Evolutionary conservation across 2,888 invertebrate genomes (phyloP).

Genomic region (Sacculina carcini): DNA sequence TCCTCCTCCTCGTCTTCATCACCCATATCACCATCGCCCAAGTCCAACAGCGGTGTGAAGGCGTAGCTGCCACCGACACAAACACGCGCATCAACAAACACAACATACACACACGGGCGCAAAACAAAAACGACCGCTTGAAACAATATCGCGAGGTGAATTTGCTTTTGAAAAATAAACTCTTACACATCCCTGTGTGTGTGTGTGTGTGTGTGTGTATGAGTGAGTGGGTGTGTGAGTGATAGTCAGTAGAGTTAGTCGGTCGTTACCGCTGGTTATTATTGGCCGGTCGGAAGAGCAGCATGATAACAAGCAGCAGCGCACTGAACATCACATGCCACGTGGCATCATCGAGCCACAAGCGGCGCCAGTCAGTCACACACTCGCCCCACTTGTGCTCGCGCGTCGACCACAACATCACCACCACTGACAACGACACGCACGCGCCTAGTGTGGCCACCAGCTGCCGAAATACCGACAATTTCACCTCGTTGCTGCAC

Average conservation of each 20-base stretch:
- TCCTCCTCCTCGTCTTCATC: slow-evolving; percentile 17
- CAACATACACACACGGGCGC: background rate
- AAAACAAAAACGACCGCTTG: background rate
- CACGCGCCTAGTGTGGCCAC: slow-evolving; percentile 79
- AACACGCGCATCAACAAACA: background rate
- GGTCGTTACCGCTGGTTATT: slow-evolving; percentile 61
- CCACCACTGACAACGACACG: slow-evolving; percentile 63
- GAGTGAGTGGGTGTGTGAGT: background rate
- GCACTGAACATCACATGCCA: slow-evolving; percentile 82
- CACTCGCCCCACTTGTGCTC: slow-evolving; percentile 11
- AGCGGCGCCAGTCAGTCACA: slow-evolving; percentile 48
- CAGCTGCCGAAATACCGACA: slow-evolving; percentile 70
- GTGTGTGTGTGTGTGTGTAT: background rate
- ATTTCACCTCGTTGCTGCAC: slow-evolving; percentile 61
- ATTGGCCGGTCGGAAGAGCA: slow-evolving; percentile 80
- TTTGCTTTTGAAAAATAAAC: too few species aligned
- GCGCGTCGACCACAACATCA: slow-evolving; percentile 75
- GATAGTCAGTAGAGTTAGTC: background rate
- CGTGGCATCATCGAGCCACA: slow-evolving; percentile 84
- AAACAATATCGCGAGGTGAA: too few species aligned
- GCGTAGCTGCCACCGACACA: slow-evolving; percentile 28
- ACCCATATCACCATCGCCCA: too few species aligned
- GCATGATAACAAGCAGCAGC: slow-evolving; percentile 68
- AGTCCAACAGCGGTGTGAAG: slow-evolving; percentile 66
- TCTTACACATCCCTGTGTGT: too few species aligned